Percentiles rank a stretch among this genome's conserved stretches.
phyloP scores from a whole-genome alignment of 37 sponge, comb jelly and placozoan genomes.

The Cliona cf. orientalis region DNA sequence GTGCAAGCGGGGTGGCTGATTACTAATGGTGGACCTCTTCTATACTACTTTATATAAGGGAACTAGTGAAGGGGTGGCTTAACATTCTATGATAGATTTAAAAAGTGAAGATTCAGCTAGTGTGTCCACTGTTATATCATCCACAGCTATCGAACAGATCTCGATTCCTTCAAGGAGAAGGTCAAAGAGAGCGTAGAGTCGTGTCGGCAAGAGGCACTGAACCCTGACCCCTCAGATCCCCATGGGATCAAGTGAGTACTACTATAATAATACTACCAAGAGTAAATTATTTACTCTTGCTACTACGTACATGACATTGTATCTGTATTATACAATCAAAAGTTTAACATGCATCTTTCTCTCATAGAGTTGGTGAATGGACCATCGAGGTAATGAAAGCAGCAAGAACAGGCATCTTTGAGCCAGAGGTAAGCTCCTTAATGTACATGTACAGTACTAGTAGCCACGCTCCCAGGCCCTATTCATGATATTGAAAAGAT shows the following conservation, averaged over 20 bases:
- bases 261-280: neutral
- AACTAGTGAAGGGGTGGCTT: too few species aligned
- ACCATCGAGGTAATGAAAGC: slow-evolving; percentile 69
- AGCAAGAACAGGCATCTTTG: slow-evolving; percentile 70
- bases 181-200: slow-evolving; percentile 66
- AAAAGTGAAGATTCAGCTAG: too few species aligned
- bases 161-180: slow-evolving; percentile 41
- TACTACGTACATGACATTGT: too few species aligned
- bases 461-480: neutral
- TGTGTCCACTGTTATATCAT: too few species aligned
- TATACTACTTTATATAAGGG: too few species aligned
- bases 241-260: slow-evolving; percentile 58
- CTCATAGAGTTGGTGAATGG: slow-evolving; percentile 63
- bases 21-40: too few species aligned
- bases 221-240: slow-evolving; percentile 53
- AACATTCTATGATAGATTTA: too few species aligned
- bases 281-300: neutral
- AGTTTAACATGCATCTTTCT: too few species aligned
- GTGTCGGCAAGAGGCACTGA: slow-evolving; percentile 45
- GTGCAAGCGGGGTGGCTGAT: too few species aligned
- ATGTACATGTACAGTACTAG: neutral
- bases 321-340: too few species aligned
- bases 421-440: slow-evolving; percentile 63
- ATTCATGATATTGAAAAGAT: neutral
- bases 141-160: slow-evolving; percentile 57